phyloP scores from a whole-genome alignment of 2,113 vertebrate genomes.

The Aepyceros melampus region DNA sequence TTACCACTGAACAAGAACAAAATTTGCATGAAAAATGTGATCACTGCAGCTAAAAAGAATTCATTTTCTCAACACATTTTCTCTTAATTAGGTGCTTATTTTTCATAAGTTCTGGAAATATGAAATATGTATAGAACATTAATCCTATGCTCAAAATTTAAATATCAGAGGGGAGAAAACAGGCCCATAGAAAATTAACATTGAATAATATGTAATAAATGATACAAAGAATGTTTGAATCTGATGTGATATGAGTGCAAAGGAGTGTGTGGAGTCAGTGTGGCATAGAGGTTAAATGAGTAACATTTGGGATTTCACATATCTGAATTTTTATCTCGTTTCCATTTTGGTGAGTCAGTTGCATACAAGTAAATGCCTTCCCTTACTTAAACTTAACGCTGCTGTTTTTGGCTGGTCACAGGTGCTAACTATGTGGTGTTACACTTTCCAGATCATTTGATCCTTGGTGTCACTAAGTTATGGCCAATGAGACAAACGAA shows the following conservation, averaged over 20 bases:
- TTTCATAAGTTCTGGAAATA: not conserved
- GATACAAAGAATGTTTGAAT: not conserved
- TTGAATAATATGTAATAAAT: not conserved
- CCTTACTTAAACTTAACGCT: not conserved
- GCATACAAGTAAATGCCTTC: not conserved
- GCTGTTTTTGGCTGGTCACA: not conserved
- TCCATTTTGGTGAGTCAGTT: not conserved
- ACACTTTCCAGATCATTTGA: not conserved
- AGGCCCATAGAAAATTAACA: not conserved
- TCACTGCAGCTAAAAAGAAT: not conserved
- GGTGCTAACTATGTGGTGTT: not conserved
- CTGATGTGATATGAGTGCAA: not conserved
- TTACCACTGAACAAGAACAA: not conserved
- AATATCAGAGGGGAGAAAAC: not conserved
- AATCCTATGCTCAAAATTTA: not conserved
- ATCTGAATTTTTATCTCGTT: not conserved
- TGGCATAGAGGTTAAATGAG: not conserved
- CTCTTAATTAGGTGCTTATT: not conserved
- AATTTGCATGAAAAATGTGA: not conserved
- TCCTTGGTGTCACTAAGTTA: not conserved
- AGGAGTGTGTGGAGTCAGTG: not conserved
- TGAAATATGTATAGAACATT: not conserved
- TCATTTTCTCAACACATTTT: not conserved
- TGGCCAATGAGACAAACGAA: not conserved
- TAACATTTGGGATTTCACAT: not conserved